phyloP scores from a whole-genome alignment of 1,140 invertebrate genomes.

The Lysiphlebus fabarum region DNA sequence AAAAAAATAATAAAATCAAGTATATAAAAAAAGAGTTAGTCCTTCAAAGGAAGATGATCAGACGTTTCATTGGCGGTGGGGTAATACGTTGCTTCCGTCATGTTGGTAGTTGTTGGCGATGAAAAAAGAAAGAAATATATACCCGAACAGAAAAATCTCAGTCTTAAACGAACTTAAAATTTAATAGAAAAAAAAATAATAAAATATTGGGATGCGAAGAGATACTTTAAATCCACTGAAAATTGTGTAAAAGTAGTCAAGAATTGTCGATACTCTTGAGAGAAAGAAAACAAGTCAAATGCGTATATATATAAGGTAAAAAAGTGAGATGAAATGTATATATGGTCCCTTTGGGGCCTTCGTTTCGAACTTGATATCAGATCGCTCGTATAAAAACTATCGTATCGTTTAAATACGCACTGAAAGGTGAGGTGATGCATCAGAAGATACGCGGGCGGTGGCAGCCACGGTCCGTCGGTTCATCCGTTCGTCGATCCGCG shows the following conservation, averaged over 20 bases:
- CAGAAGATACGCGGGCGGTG: constrained; percentile 55
- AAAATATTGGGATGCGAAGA: no score
- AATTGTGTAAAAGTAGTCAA: background rate
- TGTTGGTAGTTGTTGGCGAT: constrained; percentile 26
- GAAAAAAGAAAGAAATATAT: background rate
- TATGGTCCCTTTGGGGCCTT: constrained; percentile 33
- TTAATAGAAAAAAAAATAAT: no score
- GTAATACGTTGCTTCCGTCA: constrained; percentile 44
- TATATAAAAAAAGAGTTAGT: no score
- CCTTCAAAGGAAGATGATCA: no score
- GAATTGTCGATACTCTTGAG: constrained; percentile 4
- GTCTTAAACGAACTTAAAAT: no score
- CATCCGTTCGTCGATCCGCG: constrained; percentile 52
- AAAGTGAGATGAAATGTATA: constrained; percentile 18
- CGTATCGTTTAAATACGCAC: constrained; percentile 59
- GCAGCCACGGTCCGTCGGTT: constrained; percentile 39
- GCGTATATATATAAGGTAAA: no score
- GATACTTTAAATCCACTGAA: no score
- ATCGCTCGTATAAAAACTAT: constrained; percentile 57
- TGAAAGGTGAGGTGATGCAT: constrained; percentile 58
- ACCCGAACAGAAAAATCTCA: constrained; percentile 1
- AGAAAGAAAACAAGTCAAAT: background rate
- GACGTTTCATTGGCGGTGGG: background rate
- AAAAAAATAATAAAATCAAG: no score
- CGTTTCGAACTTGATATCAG: constrained; percentile 48